A percentile compares a stretch with the other conserved stretches of the same genome.
Evolutionary conservation across 2,888 invertebrate species (phyloP).

Genomic region (Tridacna crocea): DNA sequence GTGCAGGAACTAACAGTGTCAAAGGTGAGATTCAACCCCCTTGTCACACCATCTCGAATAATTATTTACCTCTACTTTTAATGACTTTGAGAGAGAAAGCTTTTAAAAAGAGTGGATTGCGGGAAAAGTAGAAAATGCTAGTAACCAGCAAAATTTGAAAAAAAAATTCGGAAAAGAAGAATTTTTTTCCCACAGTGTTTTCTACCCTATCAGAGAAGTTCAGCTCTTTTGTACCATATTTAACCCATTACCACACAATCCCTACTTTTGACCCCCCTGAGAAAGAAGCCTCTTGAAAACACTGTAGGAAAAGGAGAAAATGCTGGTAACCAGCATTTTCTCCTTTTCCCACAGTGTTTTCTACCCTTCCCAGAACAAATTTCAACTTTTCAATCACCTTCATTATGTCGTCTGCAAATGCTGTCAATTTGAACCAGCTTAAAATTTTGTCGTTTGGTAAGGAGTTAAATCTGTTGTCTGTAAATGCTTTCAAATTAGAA

Average conservation of each 20-base stretch:
- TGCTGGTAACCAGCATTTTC: background rate
- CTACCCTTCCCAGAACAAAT: too few species aligned
- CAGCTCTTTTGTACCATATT: too few species aligned
- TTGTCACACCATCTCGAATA: background rate
- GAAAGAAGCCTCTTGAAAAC: background rate
- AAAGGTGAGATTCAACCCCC: background rate
- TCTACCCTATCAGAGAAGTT: background rate
- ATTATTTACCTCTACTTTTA: background rate
- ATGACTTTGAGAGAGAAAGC: background rate
- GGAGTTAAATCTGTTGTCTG: too few species aligned
- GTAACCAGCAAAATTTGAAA: too few species aligned
- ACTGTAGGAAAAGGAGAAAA: background rate
- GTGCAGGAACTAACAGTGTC: constrained; percentile 89
- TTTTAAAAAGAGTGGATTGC: background rate
- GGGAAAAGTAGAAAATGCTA: background rate
- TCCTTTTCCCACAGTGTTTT: background rate
- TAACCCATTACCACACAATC: too few species aligned
- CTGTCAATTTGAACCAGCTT: too few species aligned
- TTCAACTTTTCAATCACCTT: too few species aligned
- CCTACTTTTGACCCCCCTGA: too few species aligned
- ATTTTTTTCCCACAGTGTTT: background rate
- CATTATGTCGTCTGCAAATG: too few species aligned
- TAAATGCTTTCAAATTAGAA: too few species aligned
- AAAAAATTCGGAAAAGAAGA: too few species aligned
- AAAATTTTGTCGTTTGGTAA: too few species aligned